Evolutionary conservation across 2,797 vertebrate genomes (phyloP), one percentile per base, ranked within the genome.

Genomic region (Gadopsis bispinosus): DNA sequence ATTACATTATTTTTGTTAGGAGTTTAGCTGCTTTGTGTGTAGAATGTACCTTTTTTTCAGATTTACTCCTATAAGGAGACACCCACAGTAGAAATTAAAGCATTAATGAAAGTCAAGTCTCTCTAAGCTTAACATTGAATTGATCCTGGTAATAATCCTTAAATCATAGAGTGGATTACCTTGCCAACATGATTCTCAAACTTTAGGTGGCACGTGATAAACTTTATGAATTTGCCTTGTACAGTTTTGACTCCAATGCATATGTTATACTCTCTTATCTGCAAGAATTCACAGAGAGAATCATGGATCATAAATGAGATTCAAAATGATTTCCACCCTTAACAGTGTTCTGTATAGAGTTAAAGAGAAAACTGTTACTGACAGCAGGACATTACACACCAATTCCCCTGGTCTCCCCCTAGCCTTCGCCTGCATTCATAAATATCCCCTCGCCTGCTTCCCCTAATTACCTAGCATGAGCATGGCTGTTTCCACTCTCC

Each of bases 391-490:
- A 94, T 95, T 94, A 93, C 89, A 86, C 87, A 93, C 91, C 89
- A 89, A 92, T 94, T 92, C 89, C 91, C 93, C 80, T 77, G 88
- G 82, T 86, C 88, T 83, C 83, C 76, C 86, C 82, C 71, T 74
- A 59, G 79, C 83, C 83, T 91, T 85, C 83, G 78, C 76, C 89
- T 81, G 92, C 83, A 87, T 93, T 94, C 93, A 94, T 94, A 94
- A 94, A 94, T 93, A 93, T 91, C 91, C 92, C 89, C 89, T 90
- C 70, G 89, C 91, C 92, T 92, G 92, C 89, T 90, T 90, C 87
- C 87, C 90, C 91, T 94, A 95, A 95, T 95, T 95, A 94, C 92
- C 86, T 87, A 91, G 85, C 91, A 94, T 93, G 93, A 94, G 89
- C 92, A 77, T 90, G 84, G 92, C 92, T 93, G 88, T 94, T 94